These are phyloP conservation scores for Dinomys branickii DNA, from an alignment of 2,113 vertebrate species.

Conservation along the genomic window DNA sequence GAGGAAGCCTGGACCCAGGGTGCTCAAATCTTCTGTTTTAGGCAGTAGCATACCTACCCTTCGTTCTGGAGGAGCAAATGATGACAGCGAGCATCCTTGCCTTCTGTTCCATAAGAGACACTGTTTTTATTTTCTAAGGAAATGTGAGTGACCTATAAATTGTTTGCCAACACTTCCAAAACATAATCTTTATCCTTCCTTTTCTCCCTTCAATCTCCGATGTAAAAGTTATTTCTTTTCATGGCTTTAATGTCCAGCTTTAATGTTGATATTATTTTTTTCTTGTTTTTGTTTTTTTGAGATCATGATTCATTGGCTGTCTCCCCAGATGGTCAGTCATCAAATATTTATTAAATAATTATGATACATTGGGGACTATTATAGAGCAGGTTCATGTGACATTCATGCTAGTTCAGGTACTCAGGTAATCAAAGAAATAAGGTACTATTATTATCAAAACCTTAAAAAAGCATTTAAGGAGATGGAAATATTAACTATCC, in stretches of 20 bases:
- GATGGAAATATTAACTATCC: not conserved
- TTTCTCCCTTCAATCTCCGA: not conserved
- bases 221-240: not conserved
- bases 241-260: not conserved
- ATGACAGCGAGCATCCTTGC: not conserved
- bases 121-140: constrained; percentile 4
- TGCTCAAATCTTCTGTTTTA: not conserved
- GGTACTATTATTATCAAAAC: not conserved
- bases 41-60: not conserved
- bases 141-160: not conserved
- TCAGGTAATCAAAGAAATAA: constrained; percentile 27
- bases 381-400: not conserved
- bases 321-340: not conserved
- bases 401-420: not conserved
- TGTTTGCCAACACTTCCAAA: not conserved
- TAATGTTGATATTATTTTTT: not conserved
- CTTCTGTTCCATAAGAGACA: not conserved
- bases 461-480: not conserved
- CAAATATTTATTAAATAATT: not conserved
- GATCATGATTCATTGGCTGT: not conserved
- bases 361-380: not conserved
- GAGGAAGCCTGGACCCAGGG: not conserved
- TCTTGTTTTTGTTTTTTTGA: not conserved
- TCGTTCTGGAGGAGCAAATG: not conserved
- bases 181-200: not conserved